Base-by-base conservation (phyloP, 2,888 invertebrate species). In the Lepetodrilus schrolli region DNA sequence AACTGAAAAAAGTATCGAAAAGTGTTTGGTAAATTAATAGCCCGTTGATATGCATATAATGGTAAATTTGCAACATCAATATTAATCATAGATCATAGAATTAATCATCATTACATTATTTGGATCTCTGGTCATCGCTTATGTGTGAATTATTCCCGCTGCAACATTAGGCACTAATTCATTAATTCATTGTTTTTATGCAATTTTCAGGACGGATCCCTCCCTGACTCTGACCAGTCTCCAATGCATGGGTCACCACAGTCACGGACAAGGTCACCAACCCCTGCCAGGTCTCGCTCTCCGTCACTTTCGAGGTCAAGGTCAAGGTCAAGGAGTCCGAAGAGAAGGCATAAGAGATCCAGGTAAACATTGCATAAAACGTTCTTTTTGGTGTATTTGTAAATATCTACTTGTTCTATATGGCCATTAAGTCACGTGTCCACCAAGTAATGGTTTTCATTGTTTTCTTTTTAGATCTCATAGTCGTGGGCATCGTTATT, bases 221-320 rank as follows among this genome's bases (percentile, higher is more conserved):
- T 58, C 10, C 58, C 51, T 34, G 58, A 34, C 8, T 51, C 51
- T 26, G 51, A 51, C 43, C 38, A 10, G 21, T 58, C 71, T 4
- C 49, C 51, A n/a, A 43, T 38, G 8, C 21, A 34, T 49, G 66
- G 51, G 7, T 75, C 75, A 10, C 70, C 50, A 13, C 66, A 47
- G 37, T 73, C 75, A 47, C 34, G 58, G n/a, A 70, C 75, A 20
- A 48, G 77, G 66, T 77, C 77, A 37, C 66, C 66, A 21, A 73
- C 72, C 34, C 77, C n/a, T n/a, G n/a, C 79, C 43, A 69, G 77
- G 49, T 82, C 82, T 36, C 38, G 74, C n/a, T 83, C 83, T 5
- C 75, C 78, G 30, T 75, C 77, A n/a, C 74, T 49, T 7, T 79
- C 80, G 23, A 74, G 78, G 49, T 86, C 87, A 4, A 76, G 82